These are phyloP conservation scores for Pachymerium ferrugineum DNA, from an alignment of 2,888 invertebrate species.

Conservation along the genomic window DNA sequence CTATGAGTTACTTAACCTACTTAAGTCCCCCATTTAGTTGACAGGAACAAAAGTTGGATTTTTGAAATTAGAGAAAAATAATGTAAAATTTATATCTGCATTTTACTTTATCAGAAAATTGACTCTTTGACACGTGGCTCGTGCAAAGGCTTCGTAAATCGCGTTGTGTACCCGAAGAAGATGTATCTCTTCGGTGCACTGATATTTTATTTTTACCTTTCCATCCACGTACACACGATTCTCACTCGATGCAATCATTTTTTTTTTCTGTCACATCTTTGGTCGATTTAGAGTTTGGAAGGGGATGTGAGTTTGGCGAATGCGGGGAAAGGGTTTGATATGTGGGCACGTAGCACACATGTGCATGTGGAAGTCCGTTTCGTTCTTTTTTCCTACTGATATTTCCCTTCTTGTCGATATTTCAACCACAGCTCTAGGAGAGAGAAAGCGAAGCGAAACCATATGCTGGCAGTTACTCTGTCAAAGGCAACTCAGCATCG, in stretches of 20 bases:
- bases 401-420: background rate
- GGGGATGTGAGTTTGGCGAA: background rate
- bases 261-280: slow-evolving; percentile 18
- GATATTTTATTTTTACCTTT: slow-evolving; percentile 25
- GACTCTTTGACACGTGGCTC: background rate
- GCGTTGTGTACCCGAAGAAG: background rate
- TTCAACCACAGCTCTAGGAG: slow-evolving; percentile 3
- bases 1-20: too few relatives aligned
- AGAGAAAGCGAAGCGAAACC: slow-evolving; percentile 4
- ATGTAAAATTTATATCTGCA: too few relatives aligned
- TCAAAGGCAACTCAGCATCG: slow-evolving; percentile 9
- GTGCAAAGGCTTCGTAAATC: background rate
- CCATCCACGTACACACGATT: background rate
- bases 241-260: slow-evolving; percentile 14
- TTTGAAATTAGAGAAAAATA: too few relatives aligned
- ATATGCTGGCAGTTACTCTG: background rate
- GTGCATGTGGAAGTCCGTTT: background rate
- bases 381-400: background rate
- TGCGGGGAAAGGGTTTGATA: slow-evolving; percentile 15
- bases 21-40: too few relatives aligned
- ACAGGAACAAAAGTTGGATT: too few relatives aligned
- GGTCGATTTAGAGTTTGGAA: background rate
- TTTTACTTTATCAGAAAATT: background rate
- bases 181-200: background rate
- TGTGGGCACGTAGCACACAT: too few relatives aligned